A percentile compares a stretch with the other conserved stretches of the same genome.
Conservation (phyloP, 2,113 vertebrate genomes). For the Alligator sinensis region DNA sequence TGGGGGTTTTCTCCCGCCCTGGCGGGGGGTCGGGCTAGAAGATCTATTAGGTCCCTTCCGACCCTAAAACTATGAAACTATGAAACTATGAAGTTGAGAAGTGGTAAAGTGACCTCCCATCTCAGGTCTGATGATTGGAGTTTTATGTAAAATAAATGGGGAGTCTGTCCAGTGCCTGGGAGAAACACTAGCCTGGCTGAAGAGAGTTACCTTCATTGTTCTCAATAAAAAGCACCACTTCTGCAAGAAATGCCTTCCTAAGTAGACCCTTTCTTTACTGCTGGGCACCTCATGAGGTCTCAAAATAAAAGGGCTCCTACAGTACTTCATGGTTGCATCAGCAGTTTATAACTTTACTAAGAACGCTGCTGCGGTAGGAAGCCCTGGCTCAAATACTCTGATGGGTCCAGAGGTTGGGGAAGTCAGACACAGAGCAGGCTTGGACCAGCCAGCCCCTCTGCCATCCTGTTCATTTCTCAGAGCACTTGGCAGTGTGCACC, state of each 20-base stretch:
- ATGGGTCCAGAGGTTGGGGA: neutral
- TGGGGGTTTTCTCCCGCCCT: too few relatives aligned
- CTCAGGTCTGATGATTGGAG: too few relatives aligned
- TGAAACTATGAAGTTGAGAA: too few relatives aligned
- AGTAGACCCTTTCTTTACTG: neutral
- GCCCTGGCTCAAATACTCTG: neutral
- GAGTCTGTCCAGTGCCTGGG: neutral
- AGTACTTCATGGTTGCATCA: conserved; percentile 43
- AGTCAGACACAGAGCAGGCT: neutral
- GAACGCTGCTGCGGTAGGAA: neutral
- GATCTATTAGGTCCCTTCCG: too few relatives aligned
- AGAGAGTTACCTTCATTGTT: accelerated
- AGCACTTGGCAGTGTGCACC: neutral
- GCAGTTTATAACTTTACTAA: neutral
- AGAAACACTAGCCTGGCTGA: neutral
- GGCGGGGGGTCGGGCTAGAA: too few relatives aligned
- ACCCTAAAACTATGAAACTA: too few relatives aligned
- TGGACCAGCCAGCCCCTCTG: neutral
- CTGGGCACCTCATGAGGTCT: accelerated
- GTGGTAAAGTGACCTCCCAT: too few relatives aligned
- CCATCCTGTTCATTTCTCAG: neutral
- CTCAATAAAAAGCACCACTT: accelerated
- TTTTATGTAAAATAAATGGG: neutral
- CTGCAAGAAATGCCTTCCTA: neutral
- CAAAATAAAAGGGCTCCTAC: neutral